phyloP scores from a whole-genome alignment of 1,140 invertebrate genomes.

The Tetramorium parvispinum region DNA sequence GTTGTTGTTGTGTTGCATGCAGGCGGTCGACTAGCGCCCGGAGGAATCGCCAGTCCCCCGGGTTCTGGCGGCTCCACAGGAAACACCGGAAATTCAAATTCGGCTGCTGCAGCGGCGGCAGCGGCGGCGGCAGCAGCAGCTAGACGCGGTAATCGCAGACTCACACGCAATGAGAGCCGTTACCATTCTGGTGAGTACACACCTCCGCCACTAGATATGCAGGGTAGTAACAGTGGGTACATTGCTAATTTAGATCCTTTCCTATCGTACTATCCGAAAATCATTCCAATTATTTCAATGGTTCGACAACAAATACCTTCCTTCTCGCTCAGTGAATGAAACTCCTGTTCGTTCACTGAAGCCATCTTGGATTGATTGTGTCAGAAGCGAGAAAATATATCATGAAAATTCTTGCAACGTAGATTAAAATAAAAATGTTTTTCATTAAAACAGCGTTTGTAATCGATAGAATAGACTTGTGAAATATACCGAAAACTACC shows the following conservation, averaged over 20 bases:
- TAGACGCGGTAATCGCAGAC: conserved; percentile 93
- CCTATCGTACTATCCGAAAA: not conserved
- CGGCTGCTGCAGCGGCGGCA: conserved; percentile 78
- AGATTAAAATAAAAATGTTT: too few relatives aligned
- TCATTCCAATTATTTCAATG: not conserved
- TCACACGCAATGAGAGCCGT: conserved; percentile 97
- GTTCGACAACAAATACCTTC: not conserved
- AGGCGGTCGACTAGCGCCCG: conserved; percentile 84
- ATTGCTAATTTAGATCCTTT: not conserved
- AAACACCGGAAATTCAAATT: conserved; percentile 85
- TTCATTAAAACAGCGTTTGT: too few relatives aligned
- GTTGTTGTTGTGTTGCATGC: conserved; percentile 85
- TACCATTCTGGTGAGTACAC: conserved; percentile 96
- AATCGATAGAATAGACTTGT: too few relatives aligned
- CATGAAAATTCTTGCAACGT: too few relatives aligned
- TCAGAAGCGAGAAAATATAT: too few relatives aligned
- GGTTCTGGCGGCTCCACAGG: conserved; percentile 84
- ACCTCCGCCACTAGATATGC: conserved; percentile 13
- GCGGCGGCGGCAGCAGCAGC: conserved; percentile 77
- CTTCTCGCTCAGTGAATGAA: not conserved
- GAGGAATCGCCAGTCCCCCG: conserved; percentile 83
- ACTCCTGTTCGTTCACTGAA: too few relatives aligned
- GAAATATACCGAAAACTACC: too few relatives aligned
- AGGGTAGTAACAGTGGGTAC: not conserved
- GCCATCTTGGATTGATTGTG: too few relatives aligned